These are phyloP conservation scores for Atopsyche davidsoni DNA, from an alignment of 1,140 invertebrate genomes.

Conservation along the genomic window DNA sequence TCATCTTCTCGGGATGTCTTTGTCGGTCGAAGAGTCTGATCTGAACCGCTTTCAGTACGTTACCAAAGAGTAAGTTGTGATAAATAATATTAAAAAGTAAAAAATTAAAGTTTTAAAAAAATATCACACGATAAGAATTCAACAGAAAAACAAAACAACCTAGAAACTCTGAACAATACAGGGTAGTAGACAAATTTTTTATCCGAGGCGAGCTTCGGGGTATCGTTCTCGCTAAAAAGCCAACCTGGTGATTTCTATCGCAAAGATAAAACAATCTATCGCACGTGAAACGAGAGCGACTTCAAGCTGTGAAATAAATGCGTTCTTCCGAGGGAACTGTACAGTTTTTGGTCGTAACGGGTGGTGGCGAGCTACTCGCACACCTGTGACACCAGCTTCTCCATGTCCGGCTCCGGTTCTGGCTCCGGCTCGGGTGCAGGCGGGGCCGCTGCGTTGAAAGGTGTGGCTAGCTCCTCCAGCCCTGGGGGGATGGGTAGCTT, in stretches of 20 bases:
- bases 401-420: slow-evolving; percentile 64
- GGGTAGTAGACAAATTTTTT: no score
- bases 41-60: no score
- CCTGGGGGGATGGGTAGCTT: slow-evolving; percentile 70
- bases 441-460: slow-evolving; percentile 44
- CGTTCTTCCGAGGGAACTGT: neutral
- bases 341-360: neutral
- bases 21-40: no score
- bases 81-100: slow-evolving; percentile 18
- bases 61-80: no score
- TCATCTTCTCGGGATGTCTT: no score
- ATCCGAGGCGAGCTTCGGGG: no score
- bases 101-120: slow-evolving; percentile 18
- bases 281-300: no score
- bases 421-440: slow-evolving; percentile 32
- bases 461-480: slow-evolving; percentile 62
- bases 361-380: slow-evolving; percentile 45
- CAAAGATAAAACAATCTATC: no score
- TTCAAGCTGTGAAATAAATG: slow-evolving; percentile 1
- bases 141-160: neutral
- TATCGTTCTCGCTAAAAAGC: no score
- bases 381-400: slow-evolving; percentile 68
- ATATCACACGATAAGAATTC: slow-evolving; percentile 13
- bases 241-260: no score
- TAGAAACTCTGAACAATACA: no score